Percentiles rank a stretch among this genome's conserved stretches.
phyloP scores from a whole-genome alignment of 2,113 vertebrate species.

The Panurus biarmicus region DNA sequence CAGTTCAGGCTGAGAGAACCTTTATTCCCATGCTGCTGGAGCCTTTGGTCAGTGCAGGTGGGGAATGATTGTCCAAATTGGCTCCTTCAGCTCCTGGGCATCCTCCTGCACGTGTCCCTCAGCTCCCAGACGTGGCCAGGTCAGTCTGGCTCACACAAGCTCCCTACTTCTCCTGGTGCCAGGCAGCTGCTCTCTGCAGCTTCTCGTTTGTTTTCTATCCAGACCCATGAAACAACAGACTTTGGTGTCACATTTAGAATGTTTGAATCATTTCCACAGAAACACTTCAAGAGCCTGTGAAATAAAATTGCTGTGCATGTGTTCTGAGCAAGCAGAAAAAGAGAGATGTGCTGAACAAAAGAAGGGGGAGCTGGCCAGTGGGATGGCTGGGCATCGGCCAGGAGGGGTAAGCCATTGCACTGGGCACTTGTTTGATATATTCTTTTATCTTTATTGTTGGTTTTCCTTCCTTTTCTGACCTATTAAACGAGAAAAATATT shows the following conservation, averaged over 20 bases:
- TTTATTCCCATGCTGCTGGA: background rate
- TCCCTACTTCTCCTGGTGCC: background rate
- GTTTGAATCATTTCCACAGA: background rate
- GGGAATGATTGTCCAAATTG: background rate
- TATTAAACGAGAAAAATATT: background rate
- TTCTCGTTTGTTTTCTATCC: background rate
- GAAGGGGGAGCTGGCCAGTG: background rate
- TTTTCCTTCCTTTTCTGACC: background rate
- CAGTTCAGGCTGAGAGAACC: background rate
- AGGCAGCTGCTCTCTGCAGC: background rate
- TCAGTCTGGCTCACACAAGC: background rate
- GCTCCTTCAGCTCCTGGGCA: too few relatives aligned
- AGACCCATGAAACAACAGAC: background rate
- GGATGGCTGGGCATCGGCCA: background rate
- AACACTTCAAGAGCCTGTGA: background rate
- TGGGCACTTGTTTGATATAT: background rate
- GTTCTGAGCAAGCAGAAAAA: background rate
- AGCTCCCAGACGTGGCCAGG: background rate
- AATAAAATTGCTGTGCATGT: background rate
- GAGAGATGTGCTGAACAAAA: background rate
- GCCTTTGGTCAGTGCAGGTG: background rate
- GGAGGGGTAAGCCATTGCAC: accelerated
- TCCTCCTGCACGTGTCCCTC: background rate
- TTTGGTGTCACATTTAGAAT: background rate
- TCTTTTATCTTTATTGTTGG: background rate